Evolutionary conservation across 2,888 invertebrate genomes (phyloP), one percentile per base, ranked within the genome.

Genomic region (Drosophila hawaiiensis): DNA sequence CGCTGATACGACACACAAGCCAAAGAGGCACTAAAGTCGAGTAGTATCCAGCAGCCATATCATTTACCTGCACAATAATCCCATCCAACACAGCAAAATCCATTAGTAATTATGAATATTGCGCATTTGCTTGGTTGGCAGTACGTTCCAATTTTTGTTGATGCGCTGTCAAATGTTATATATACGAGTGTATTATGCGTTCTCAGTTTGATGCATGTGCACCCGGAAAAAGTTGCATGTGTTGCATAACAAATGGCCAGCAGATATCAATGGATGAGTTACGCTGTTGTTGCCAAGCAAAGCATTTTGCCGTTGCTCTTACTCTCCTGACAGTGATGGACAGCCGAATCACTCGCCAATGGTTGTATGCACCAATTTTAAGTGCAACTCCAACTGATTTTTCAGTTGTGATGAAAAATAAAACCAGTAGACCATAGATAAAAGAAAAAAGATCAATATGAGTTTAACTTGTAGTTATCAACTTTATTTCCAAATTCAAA

Each of bases 181-280:
- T 75, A 84, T 82, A 74, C 56, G 83, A 71, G 59, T 55, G 70
- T 72, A 82, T 82, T 84, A 76, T 72, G 68, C 62, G 55, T 43
- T 59, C 69, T 53, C 80, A 59, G 62, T 67, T 73, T 87, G 84
- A 84, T 77, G 68, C 65, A 84, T 80, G 67, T 53, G 37, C 65
- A 25, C 33, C 31, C 41, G 25, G 56, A 33, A 54, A 56, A 67
- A 50, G 59, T 16, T 67, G 54, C 54, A 64, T 62, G 39, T 41
- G 60, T 37, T 63, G 65, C 71, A 67, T 82, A 82, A 84, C 75
- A 80, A 77, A 80, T 83, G 70, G 59, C 78, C 78, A 83, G 64
- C 59, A 80, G 70, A 76, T 84, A 84, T 68, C 84, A 82, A 84
- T 76, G 73, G 68, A 74, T 84, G 76, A 69, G 63, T 55, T 63